phyloP scores from a whole-genome alignment of 2,797 vertebrate species.

The Enteromius afrohamiltoni region DNA sequence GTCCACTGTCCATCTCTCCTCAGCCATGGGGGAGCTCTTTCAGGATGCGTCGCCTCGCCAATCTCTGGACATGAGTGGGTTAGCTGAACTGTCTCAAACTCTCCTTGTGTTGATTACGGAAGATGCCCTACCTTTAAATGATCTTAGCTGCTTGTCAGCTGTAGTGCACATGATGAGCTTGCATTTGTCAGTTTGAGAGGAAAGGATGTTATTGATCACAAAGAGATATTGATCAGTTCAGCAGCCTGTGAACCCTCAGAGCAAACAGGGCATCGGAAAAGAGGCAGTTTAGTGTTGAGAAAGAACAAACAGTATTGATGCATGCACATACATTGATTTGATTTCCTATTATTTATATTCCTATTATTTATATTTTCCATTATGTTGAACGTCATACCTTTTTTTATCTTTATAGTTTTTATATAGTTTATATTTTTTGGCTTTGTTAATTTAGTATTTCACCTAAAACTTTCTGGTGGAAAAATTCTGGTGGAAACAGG shows the following conservation, averaged over 20 bases:
- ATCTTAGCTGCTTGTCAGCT: conserved; percentile 36
- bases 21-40: background rate
- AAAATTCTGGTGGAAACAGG: background rate
- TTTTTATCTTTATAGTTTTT: background rate
- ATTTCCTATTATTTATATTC: background rate
- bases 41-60: conserved; percentile 1
- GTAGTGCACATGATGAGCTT: conserved; percentile 46
- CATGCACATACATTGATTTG: background rate
- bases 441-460: background rate
- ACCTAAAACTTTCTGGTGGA: background rate
- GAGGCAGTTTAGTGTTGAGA: background rate
- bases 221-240: conserved; percentile 54
- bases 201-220: conserved; percentile 47
- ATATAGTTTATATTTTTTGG: background rate
- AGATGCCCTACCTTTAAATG: conserved; percentile 41
- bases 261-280: conserved; percentile 37
- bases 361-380: background rate
- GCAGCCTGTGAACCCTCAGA: conserved; percentile 43
- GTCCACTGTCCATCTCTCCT: conserved; percentile 7
- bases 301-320: background rate
- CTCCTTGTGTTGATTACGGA: conserved; percentile 37
- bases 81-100: background rate
- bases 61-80: background rate
- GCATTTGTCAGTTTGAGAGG: conserved; percentile 39
- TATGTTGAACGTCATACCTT: background rate